These are phyloP conservation scores for Bettongia penicillata DNA, from an alignment of 2,113 vertebrate genomes.

Conservation along the genomic window DNA sequence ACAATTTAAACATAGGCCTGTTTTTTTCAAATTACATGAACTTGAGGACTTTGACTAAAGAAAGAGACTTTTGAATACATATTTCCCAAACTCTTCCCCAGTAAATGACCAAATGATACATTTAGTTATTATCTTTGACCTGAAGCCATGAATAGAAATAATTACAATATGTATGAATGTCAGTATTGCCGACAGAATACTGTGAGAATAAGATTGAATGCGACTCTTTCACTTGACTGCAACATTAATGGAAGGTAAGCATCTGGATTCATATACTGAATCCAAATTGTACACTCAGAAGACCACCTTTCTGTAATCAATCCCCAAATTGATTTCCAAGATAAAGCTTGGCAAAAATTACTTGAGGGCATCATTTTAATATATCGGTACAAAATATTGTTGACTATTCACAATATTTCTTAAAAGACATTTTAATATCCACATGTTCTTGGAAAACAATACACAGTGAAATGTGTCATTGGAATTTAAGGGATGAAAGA, in stretches of 20 bases:
- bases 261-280: background rate
- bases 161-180: background rate
- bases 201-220: background rate
- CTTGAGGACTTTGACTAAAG: background rate
- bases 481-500: background rate
- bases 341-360: background rate
- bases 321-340: background rate
- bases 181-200: background rate
- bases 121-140: background rate
- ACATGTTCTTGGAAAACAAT: background rate
- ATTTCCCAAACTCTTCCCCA: background rate
- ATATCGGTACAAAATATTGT: background rate
- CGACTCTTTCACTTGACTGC: background rate
- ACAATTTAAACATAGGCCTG: background rate
- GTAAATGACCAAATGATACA: background rate
- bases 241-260: background rate
- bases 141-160: background rate
- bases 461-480: background rate
- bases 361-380: background rate
- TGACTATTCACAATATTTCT: background rate
- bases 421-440: background rate
- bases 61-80: background rate
- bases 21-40: slow-evolving; percentile 22
- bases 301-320: background rate
- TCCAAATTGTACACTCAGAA: background rate